Base-by-base conservation (phyloP, 2,888 invertebrate genomes). In the Acanthosepion pharaonis region DNA sequence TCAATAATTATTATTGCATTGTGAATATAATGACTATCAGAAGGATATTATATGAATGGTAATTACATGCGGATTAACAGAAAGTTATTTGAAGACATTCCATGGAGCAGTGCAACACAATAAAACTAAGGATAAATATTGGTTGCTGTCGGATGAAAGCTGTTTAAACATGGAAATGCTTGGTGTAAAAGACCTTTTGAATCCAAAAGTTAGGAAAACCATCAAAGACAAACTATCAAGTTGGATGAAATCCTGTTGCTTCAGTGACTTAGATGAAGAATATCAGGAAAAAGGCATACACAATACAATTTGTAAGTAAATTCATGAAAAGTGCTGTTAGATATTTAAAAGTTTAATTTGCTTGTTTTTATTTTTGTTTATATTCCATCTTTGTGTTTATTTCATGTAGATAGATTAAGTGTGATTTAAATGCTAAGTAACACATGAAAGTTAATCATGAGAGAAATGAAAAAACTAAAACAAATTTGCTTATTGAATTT, bases 131-230 rank as follows among this genome's bases (percentile, higher is more conserved):
- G 11, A 92, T 53, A 49, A 93, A 49, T 51, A 9, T 11, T 20
- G 15, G n/a, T 53, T 42, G 48, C 28, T 51, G 53, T 53, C 49
- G 28, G 33, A n/a, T 33, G 20, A 93, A 93, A 51, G 28, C 5
- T n/a, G 51, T 2, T n/a, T 15, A n/a, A 33, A 93, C 6, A 93
- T 93, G 93, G 93, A 93, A 33, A 53, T 93, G 15, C 93, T 93
- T 28, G 53, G 93, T 51, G 93, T 93, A 28, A 93, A 93, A 93
- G 93, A 93, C 8, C 11, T 51, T 93, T 93, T 93, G 53, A 93
- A 93, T 93, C 93, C 93, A 53, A 93, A 51, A 51, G 18, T 93
- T n/a, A 93, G 93, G 93, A 93, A 93, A 51, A 42, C n/a, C 53
- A 93, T 93, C 33, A 49, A n/a, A 20, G 18, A 53, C 28, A 93